Base-by-base conservation (phyloP, 2,113 vertebrate genomes). In the Monarcha castaneiventris region DNA sequence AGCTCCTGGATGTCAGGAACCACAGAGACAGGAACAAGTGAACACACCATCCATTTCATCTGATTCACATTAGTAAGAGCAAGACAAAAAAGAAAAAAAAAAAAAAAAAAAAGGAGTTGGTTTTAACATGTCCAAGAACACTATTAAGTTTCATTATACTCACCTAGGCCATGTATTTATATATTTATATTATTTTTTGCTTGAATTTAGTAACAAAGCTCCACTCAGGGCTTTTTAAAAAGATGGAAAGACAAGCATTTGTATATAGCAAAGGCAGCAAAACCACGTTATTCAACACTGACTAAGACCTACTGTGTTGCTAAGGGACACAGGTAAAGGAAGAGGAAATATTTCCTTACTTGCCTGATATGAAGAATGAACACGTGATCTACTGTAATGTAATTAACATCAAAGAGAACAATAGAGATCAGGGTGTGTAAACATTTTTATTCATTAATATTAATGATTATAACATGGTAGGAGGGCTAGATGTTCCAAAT, bases 301-400 rank as follows among this genome's bases (percentile, higher is more conserved):
- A 81, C 9, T 81, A 96, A 56, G 81, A 76, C 82, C 68, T 85
- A 81, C 80, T 89, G 82, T 62, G 85, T 89, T 92, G 74, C 68
- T 94, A 90, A 55, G 86, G 88, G 64, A 97, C 44, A 93, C 83
- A 96, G 89, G 91, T 79, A 92, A 93, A 93, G 77, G 86, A 97
- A 95, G 37, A 97, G 84, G 89, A 97, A 97, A 80, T 93, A 97
- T 89, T 87, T 95, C 94, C 62, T 94, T 87, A 90, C 76, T 93
- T 93, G 83, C 93, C 92, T 84, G 89, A 79, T 93, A 96, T 37
- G 55, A 97, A 97, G 94, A 96, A 95, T 78, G 55, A 95, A 95
- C 82, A 94, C 54, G 26, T 83, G 72, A 95, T 87, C 80, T 91
- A 83, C 94, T 82, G 73, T 81, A 78, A 37, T 55, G 56, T n/a